Evolutionary conservation across 2,113 vertebrate species (phyloP).

Genomic region (Nannobrachium achirus): DNA sequence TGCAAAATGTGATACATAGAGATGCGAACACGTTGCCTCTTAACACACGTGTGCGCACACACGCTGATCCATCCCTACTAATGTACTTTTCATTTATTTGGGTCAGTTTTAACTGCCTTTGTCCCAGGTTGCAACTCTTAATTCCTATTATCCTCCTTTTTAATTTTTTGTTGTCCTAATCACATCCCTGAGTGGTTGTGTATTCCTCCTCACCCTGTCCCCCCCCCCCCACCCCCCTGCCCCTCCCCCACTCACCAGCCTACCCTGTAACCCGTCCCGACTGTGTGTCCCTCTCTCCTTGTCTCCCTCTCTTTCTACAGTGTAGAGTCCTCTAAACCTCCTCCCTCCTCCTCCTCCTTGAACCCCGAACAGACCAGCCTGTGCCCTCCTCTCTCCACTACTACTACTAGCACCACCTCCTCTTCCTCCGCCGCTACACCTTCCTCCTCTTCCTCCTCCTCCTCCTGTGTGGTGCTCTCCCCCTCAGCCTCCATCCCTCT

Average conservation of each 20-base stretch:
- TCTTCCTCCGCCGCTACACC: conserved; percentile 62
- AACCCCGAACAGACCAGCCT: conserved; percentile 94
- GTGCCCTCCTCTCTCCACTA: conserved; percentile 79
- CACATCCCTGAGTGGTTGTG: conserved; percentile 48
- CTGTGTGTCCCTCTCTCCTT: conserved; percentile 81
- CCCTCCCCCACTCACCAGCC: conserved; percentile 85
- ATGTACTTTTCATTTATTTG: background rate
- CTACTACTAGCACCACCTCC: conserved; percentile 65
- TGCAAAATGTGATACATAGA: too few species aligned
- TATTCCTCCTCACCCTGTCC: conserved; percentile 63
- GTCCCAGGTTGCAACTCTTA: background rate
- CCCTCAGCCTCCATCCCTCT: conserved; percentile 85
- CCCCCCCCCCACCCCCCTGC: conserved; percentile 77
- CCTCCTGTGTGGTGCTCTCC: conserved; percentile 93
- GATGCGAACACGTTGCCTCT: too few species aligned
- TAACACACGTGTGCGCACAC: too few species aligned
- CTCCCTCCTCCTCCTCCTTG: conserved; percentile 82
- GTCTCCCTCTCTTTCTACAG: conserved; percentile 82
- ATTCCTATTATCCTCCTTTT: conserved; percentile 22
- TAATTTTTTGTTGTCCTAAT: conserved; percentile 47
- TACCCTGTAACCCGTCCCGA: conserved; percentile 82
- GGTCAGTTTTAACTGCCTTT: background rate
- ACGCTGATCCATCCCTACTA: conserved; percentile 24
- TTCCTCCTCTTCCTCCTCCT: conserved; percentile 86
- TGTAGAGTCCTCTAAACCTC: conserved; percentile 85